These are phyloP conservation scores for Spisula solida DNA, from an alignment of 2,888 invertebrate genomes.

Conservation along the genomic window DNA sequence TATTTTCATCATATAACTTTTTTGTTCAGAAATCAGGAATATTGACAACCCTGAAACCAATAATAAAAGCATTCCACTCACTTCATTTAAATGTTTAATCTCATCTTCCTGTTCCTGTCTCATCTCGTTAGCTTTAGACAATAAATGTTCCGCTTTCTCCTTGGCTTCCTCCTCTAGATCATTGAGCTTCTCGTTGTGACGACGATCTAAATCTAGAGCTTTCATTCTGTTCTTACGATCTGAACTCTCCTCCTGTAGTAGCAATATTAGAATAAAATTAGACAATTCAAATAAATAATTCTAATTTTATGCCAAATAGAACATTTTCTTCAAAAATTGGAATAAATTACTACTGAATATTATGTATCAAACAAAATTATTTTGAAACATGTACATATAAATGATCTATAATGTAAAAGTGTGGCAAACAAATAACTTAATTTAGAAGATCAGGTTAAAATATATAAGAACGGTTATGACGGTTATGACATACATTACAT, in stretches of 20 bases:
- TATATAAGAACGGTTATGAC: too few species aligned
- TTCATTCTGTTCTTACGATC: slow-evolving; percentile 86
- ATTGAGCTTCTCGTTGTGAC: slow-evolving; percentile 85
- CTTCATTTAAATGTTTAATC: slow-evolving; percentile 88
- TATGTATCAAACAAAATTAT: too few species aligned
- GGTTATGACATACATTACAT: too few species aligned
- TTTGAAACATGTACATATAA: too few species aligned
- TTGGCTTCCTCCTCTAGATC: slow-evolving; percentile 87
- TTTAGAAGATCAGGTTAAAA: too few species aligned
- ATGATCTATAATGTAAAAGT: too few species aligned
- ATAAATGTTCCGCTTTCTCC: slow-evolving; percentile 86
- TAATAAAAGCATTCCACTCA: slow-evolving; percentile 48
- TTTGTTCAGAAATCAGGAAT: too few species aligned
- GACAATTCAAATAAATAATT: background rate
- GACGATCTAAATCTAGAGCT: slow-evolving; percentile 83
- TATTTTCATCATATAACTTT: too few species aligned
- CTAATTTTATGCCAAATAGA: background rate
- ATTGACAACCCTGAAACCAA: too few species aligned
- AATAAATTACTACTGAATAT: background rate
- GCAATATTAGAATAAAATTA: background rate
- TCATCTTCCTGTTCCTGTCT: slow-evolving; percentile 88
- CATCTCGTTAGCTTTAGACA: slow-evolving; percentile 86
- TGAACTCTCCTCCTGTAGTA: slow-evolving; percentile 82
- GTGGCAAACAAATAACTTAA: too few species aligned
- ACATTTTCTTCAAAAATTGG: background rate